Conservation (phyloP, 2,888 invertebrate species). For the Sipha maydis region DNA sequence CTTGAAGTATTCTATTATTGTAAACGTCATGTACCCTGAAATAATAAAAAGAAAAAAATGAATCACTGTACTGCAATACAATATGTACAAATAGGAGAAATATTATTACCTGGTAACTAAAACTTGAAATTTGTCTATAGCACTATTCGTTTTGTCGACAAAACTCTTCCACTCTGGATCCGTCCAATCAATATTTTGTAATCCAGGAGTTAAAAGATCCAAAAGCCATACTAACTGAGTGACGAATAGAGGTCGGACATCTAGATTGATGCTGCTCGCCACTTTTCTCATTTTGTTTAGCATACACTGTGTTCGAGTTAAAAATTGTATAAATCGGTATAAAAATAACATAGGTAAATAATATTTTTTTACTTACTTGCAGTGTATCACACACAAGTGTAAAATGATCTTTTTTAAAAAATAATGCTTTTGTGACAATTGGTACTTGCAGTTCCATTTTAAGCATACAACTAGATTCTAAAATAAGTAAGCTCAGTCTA, state of each 20-base stretch:
- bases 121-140: constrained; percentile 83
- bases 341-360: neutral
- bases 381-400: constrained; percentile 80
- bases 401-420: constrained; percentile 82
- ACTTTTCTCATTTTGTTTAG: constrained; percentile 80
- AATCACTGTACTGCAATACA: neutral
- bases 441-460: constrained; percentile 85
- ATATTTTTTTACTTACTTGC: constrained; percentile 70
- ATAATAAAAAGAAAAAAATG: constrained; percentile 41
- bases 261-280: constrained; percentile 81
- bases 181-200: constrained; percentile 87
- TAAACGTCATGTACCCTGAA: constrained; percentile 87
- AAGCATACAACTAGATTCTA: constrained; percentile 86
- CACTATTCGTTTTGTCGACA: constrained; percentile 78
- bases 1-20: constrained; percentile 87
- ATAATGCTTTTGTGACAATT: constrained; percentile 81
- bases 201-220: constrained; percentile 83
- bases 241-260: constrained; percentile 88
- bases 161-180: constrained; percentile 83
- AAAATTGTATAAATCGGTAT: neutral
- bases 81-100: neutral
- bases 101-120: constrained; percentile 71
- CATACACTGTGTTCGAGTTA: constrained; percentile 72
- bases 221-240: constrained; percentile 88
- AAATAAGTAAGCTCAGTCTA: constrained; percentile 79